Evolutionary conservation across 2,888 invertebrate species (phyloP).

Genomic region (Parnassius orleans): DNA sequence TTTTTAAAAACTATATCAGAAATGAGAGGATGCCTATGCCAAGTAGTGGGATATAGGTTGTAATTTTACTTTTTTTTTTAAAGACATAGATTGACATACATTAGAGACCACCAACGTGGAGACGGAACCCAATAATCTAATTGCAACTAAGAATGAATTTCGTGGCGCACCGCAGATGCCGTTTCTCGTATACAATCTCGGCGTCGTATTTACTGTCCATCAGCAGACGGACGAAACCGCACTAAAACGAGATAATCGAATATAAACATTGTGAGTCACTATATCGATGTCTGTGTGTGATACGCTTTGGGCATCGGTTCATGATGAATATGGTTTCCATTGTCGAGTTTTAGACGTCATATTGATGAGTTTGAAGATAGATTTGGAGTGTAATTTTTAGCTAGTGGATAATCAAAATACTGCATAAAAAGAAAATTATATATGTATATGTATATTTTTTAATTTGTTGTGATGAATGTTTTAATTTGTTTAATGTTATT

Average conservation of each 20-base stretch:
- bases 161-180: conserved; percentile 9
- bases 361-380: background rate
- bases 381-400: too few species aligned
- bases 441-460: too few species aligned
- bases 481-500: too few species aligned
- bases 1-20: too few species aligned
- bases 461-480: too few species aligned
- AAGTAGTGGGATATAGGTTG: too few species aligned
- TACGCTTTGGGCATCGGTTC: conserved; percentile 18
- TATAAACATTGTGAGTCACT: conserved; percentile 68
- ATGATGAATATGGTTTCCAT: conserved; percentile 17
- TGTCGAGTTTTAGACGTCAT: conserved; percentile 13
- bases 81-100: background rate
- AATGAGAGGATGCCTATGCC: too few species aligned
- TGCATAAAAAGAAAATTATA: too few species aligned
- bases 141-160: conserved; percentile 16
- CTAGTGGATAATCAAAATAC: too few species aligned
- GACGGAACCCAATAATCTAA: conserved; percentile 16
- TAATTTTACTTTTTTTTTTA: too few species aligned
- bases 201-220: conserved; percentile 42
- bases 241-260: conserved; percentile 56
- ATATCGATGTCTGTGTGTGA: conserved; percentile 28
- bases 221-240: conserved; percentile 45
- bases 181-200: background rate
- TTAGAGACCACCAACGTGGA: conserved; percentile 21